phyloP scores from a whole-genome alignment of 1,140 invertebrate species.

The Drosophila mauritiana region DNA sequence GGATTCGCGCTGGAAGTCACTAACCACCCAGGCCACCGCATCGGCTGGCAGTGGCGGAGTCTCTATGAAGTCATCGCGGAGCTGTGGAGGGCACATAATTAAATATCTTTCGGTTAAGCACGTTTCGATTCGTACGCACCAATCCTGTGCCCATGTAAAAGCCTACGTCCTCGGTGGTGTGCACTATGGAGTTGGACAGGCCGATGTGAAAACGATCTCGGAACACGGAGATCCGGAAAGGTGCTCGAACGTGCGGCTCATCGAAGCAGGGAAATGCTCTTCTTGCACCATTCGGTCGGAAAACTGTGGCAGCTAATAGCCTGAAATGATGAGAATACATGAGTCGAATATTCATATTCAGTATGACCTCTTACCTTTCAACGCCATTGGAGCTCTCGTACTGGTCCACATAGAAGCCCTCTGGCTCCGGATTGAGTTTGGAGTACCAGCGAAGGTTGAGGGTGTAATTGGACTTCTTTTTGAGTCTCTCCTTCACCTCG shows the following conservation, averaged over 20 bases:
- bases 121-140: constrained; percentile 85
- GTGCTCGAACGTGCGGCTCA: constrained; percentile 97
- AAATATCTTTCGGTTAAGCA: neutral
- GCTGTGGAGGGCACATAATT: constrained; percentile 26
- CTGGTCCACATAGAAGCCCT: constrained; percentile 96
- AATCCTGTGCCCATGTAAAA: constrained; percentile 94
- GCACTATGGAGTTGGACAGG: constrained; percentile 95
- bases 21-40: constrained; percentile 84
- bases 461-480: constrained; percentile 92
- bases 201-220: constrained; percentile 93
- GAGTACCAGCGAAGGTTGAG: constrained; percentile 94
- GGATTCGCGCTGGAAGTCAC: constrained; percentile 83
- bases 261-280: constrained; percentile 98
- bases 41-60: constrained; percentile 83
- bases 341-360: too few species aligned
- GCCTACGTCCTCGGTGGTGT: constrained; percentile 93
- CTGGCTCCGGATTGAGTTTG: constrained; percentile 90
- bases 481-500: constrained; percentile 92
- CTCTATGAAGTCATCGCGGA: constrained; percentile 84
- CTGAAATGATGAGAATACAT: constrained; percentile 85
- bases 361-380: constrained; percentile 88
- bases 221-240: constrained; percentile 95
- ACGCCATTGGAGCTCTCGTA: constrained; percentile 91
- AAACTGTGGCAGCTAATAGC: constrained; percentile 96
- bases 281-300: constrained; percentile 97